Percentiles rank a stretch among this genome's conserved stretches.
Conservation (phyloP, 2,113 vertebrate species). For the Esox niger region DNA sequence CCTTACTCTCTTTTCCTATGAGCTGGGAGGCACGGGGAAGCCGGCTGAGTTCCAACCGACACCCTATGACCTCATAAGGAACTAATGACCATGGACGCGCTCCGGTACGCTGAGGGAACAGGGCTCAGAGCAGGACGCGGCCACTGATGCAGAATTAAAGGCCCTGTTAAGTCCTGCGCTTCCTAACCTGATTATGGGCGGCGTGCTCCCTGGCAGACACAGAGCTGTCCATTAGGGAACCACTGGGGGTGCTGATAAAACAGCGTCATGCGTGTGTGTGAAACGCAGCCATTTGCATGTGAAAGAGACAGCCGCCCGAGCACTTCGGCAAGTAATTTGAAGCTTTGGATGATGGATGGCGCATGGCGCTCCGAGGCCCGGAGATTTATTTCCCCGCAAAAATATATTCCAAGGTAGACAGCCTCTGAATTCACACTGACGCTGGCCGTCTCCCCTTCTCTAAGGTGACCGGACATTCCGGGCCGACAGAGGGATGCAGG, state of each 20-base stretch:
- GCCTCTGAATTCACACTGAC: background rate
- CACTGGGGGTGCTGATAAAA: conserved; percentile 76
- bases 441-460: background rate
- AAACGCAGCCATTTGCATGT: conserved; percentile 69
- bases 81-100: too few relatives aligned
- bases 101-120: too few relatives aligned
- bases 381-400: background rate
- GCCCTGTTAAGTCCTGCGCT: conserved; percentile 74
- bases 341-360: conserved; percentile 24
- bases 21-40: conserved; percentile 62
- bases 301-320: conserved; percentile 67
- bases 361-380: conserved; percentile 7
- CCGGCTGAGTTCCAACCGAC: too few relatives aligned
- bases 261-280: conserved; percentile 65
- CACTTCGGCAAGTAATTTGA: conserved; percentile 57
- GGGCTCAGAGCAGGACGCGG: background rate
- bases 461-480: background rate
- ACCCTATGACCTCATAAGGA: too few relatives aligned
- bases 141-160: conserved; percentile 66
- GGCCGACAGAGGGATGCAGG: background rate
- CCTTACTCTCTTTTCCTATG: conserved; percentile 34
- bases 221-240: conserved; percentile 78
- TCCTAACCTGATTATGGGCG: conserved; percentile 79
- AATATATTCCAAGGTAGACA: background rate
- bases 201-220: conserved; percentile 70